These are phyloP conservation scores for Tursiops truncatus DNA, from an alignment of 2,113 vertebrate genomes.

Conservation along the genomic window DNA sequence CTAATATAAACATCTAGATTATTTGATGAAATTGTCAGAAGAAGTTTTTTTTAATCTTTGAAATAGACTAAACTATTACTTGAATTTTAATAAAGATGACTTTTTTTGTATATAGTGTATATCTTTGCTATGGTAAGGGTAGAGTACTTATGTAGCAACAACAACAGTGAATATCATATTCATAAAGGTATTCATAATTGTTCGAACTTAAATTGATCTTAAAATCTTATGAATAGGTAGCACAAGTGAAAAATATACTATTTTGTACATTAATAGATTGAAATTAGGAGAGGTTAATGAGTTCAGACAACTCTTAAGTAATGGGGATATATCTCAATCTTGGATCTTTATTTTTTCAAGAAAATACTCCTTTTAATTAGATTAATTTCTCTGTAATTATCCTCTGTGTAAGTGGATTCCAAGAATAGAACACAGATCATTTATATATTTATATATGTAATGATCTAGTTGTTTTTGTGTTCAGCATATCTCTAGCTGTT, in stretches of 20 bases:
- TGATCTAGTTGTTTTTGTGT: neutral
- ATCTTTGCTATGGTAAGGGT: neutral
- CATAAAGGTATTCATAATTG: neutral
- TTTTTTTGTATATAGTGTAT: neutral
- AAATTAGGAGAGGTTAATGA: neutral
- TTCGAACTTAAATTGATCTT: neutral
- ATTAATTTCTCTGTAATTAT: neutral
- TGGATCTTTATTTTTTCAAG: neutral
- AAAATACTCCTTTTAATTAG: neutral
- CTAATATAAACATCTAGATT: neutral
- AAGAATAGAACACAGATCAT: neutral
- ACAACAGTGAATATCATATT: neutral
- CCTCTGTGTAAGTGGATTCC: neutral
- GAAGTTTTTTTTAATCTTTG: neutral
- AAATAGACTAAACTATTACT: conserved; percentile 30
- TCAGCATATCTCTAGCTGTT: neutral
- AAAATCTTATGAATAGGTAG: neutral
- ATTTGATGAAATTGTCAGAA: neutral
- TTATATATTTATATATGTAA: neutral
- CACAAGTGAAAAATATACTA: neutral
- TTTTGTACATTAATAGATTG: neutral
- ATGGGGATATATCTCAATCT: neutral
- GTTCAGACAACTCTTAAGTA: neutral
- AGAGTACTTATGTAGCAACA: neutral
- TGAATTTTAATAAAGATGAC: neutral